Evolutionary conservation across 2,888 invertebrate genomes (phyloP), one percentile per base, ranked within the genome.

Genomic region (Apantesis nais): DNA sequence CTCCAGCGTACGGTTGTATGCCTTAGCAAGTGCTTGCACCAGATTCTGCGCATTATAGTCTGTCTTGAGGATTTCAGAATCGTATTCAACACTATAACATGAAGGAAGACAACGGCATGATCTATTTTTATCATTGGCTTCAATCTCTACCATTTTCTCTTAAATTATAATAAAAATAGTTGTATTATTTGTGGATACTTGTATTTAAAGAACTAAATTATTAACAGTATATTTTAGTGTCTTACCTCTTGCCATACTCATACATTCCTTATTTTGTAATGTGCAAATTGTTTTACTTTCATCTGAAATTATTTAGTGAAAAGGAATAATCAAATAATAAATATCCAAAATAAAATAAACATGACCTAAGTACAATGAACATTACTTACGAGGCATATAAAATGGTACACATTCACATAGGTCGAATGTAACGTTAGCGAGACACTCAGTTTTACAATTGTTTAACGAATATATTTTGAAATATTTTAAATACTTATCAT

Each of bases 21-120:
- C n/a, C n/a, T n/a, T n/a, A n/a, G n/a, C n/a, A n/a, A n/a, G n/a
- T n/a, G n/a, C n/a, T n/a, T n/a, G n/a, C n/a, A n/a, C n/a, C n/a
- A n/a, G n/a, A n/a, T n/a, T n/a, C n/a, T n/a, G n/a, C n/a, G n/a
- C n/a, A n/a, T n/a, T n/a, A 74, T 95, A 96, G 65, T 95, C 93
- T 0, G 96, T 96, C 81, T 96, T 96, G 0, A 96, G 95, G 12
- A 96, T 95, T 86, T 97, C 96, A 0, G 96, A 96, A 74, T 96
- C 96, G 79, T 96, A 97, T 0, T 94, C 92, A n/a, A 97, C 90
- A 0, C 95, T 96, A 2, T 96, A 95, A 81, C 97, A 97, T 0
- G 83, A 66, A 0, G 88, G 86, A 0, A 86, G 72, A 65, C 88
- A 88, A 2, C 74, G 67, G 29, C 88, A 88, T 41, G 60, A 66